These are phyloP conservation scores for Lasiurus borealis DNA, from an alignment of 2,113 vertebrate genomes.

Conservation along the genomic window DNA sequence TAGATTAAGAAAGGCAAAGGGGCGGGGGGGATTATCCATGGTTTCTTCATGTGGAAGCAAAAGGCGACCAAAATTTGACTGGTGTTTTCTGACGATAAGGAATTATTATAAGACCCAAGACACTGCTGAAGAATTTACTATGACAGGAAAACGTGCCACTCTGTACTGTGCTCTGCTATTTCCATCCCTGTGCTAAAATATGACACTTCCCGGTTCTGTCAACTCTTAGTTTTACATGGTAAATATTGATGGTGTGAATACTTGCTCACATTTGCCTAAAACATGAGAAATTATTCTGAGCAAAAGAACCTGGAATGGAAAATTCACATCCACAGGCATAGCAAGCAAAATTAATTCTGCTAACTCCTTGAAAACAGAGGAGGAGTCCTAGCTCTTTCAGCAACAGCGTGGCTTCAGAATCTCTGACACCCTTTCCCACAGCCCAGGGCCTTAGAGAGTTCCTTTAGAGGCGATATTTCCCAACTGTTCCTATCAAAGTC, in stretches of 20 bases:
- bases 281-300: slow-evolving; percentile 68
- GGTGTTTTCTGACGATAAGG: slow-evolving; percentile 24
- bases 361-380: slow-evolving; percentile 43
- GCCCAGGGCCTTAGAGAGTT: not conserved
- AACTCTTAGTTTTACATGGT: slow-evolving; percentile 77
- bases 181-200: slow-evolving; percentile 76
- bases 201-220: slow-evolving; percentile 79
- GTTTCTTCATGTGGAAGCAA: slow-evolving; percentile 5
- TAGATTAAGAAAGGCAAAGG: not conserved
- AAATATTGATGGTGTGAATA: slow-evolving; percentile 83
- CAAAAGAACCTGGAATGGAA: slow-evolving; percentile 65
- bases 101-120: slow-evolving; percentile 20
- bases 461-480: not conserved
- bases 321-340: slow-evolving; percentile 68
- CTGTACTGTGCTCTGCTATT: slow-evolving; percentile 67
- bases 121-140: not conserved
- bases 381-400: not conserved
- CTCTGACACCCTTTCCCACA: not conserved
- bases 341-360: slow-evolving; percentile 38
- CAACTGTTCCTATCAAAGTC: not conserved
- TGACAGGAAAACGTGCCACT: slow-evolving; percentile 33
- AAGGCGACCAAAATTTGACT: slow-evolving; percentile 34
- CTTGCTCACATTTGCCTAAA: slow-evolving; percentile 82
- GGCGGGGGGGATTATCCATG: not conserved
- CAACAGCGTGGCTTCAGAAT: not conserved